Evolutionary conservation across 2,113 vertebrate genomes (phyloP).

Genomic region (Hemiprocne comata): DNA sequence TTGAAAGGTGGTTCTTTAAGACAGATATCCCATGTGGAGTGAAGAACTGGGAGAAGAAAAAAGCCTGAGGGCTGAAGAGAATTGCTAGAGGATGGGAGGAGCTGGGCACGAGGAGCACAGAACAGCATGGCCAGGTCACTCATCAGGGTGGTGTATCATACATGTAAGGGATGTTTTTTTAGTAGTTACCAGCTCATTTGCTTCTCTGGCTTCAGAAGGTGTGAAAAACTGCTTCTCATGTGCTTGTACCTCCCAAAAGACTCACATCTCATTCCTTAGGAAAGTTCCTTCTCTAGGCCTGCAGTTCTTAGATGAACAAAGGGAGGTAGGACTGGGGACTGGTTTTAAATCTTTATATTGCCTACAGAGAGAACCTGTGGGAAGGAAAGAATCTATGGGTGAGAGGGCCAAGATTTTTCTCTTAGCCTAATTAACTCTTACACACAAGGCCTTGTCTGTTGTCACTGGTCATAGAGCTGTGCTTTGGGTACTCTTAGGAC

Average conservation of each 20-base stretch:
- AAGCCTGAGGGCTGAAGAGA: neutral
- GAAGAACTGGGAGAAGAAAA: neutral
- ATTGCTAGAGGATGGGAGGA: neutral
- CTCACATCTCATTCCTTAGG: neutral
- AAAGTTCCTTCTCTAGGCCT: neutral
- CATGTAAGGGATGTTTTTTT: neutral
- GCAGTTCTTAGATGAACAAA: neutral
- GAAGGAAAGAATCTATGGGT: neutral
- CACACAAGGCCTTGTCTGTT: neutral
- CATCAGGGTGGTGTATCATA: neutral
- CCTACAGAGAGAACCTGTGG: neutral
- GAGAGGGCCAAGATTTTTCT: neutral
- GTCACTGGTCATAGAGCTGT: neutral
- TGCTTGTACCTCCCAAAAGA: neutral
- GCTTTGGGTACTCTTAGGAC: neutral
- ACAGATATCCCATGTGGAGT: fast-evolving
- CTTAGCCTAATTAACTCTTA: neutral
- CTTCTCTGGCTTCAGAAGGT: neutral
- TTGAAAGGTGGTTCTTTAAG: neutral
- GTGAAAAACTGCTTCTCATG: neutral
- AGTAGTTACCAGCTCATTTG: neutral
- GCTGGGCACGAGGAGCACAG: neutral
- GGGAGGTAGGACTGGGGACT: neutral
- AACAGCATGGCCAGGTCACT: neutral
- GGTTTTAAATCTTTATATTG: neutral